Percentiles rank a stretch among this genome's conserved stretches.
Evolutionary conservation across 1,140 invertebrate species (phyloP).

Genomic region (Bombus confusus): DNA sequence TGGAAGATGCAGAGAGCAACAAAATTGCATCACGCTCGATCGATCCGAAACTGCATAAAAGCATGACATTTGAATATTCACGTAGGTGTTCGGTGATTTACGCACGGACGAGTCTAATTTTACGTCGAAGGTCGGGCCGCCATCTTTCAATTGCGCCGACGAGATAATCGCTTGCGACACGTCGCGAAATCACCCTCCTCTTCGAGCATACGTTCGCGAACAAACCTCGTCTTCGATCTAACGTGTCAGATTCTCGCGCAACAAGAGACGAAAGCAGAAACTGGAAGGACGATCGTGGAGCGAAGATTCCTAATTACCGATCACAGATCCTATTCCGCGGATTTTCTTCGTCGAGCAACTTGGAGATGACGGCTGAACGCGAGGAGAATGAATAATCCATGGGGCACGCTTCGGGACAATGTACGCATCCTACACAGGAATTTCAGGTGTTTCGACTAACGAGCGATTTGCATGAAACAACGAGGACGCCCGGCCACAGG

Average conservation of each 20-base stretch:
- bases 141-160: neutral
- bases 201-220: neutral
- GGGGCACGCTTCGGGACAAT: conserved; percentile 56
- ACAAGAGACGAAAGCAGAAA: too few species aligned
- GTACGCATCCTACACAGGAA: conserved; percentile 64
- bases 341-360: conserved; percentile 35
- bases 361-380: conserved; percentile 64
- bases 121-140: conserved; percentile 30
- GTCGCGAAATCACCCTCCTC: conserved; percentile 14
- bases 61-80: conserved; percentile 41
- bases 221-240: neutral
- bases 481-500: conserved; percentile 42
- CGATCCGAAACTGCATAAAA: conserved; percentile 34
- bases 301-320: too few species aligned
- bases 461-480: conserved; percentile 73
- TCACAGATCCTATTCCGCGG: neutral
- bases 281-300: too few species aligned
- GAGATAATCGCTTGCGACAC: conserved; percentile 15
- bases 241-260: neutral
- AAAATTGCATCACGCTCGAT: conserved; percentile 37
- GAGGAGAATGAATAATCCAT: conserved; percentile 72
- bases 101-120: conserved; percentile 36
- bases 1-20: neutral
- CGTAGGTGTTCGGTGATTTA: conserved; percentile 33
- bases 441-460: conserved; percentile 73